Base-by-base conservation (phyloP, 23 tunicate species). In the Trididemnum nubilum region DNA sequence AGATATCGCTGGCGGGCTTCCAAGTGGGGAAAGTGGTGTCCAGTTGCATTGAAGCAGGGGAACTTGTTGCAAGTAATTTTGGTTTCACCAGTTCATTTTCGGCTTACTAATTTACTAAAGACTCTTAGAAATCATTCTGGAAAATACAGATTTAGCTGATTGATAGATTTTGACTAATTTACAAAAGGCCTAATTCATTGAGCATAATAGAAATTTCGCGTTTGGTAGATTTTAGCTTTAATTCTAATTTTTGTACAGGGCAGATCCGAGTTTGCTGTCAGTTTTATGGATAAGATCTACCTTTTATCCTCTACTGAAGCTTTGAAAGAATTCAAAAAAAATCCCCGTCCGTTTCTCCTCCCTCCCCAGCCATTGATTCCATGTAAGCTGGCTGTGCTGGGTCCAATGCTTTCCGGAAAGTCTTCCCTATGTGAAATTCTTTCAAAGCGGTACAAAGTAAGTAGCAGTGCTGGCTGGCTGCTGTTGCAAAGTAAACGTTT, bases 21-120 rank as follows among this genome's bases (percentile, higher is more conserved):
- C 2, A 92, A 92, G 63, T 96, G 99, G 99, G 92, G 92, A 29
- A 74, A 88, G 32, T 65, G 71, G n/a, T 96, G 99, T 73, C 99
- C 99, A 0, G 99, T 96, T 33, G 88, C 99, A 30, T 67, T 96
- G 24, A 87, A 88, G 31, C 87, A 96, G 21, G 99, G 99, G 9
- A 80, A 82, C 33, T 78, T 96, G 51, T 15, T 83, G n/a, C 87
- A 92, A 81, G 97, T 92, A 35, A 2, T 44, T 44, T 44, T 44
- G 54, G 9, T 44, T n/a, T n/a, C n/a, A n/a, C n/a, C n/a, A n/a
- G n/a, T n/a, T n/a, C n/a, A n/a, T n/a, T n/a, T n/a, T n/a, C n/a
- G n/a, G n/a, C n/a, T n/a, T n/a, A n/a, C 23, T 59, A 36, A 69
- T n/a, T n/a, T n/a, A n/a, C n/a, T n/a, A n/a, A n/a, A n/a, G n/a